A percentile compares a stretch with the other conserved stretches of the same genome.
phyloP scores from a whole-genome alignment of 2,888 invertebrate genomes.

The Acrobasis consociella region DNA sequence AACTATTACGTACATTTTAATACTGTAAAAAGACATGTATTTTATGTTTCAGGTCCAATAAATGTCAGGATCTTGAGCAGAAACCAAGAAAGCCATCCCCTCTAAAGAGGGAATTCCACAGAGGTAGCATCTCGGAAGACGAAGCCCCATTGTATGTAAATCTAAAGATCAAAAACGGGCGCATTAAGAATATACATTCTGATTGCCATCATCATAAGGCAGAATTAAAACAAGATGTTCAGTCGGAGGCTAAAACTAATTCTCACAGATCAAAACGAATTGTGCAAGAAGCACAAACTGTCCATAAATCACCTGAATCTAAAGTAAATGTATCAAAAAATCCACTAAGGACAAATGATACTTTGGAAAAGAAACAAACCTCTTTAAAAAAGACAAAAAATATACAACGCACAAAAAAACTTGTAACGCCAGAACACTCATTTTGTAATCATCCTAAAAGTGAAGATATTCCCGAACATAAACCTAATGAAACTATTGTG shows the following conservation, averaged over 20 bases:
- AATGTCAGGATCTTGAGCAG: constrained; percentile 33
- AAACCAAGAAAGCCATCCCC: constrained; percentile 27
- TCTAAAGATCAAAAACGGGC: constrained; percentile 37
- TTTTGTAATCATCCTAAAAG: constrained; percentile 30
- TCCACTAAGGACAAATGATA: constrained; percentile 22
- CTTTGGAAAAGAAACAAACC: constrained; percentile 30
- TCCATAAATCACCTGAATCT: constrained; percentile 8
- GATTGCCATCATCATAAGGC: constrained; percentile 12
- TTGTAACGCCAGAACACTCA: constrained; percentile 37
- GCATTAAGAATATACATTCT: constrained; percentile 16
- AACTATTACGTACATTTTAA: too few species aligned
- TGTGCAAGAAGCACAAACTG: not conserved
- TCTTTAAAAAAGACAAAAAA: constrained; percentile 31
- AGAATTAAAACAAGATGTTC: constrained; percentile 7
- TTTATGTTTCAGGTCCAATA: constrained; percentile 34
- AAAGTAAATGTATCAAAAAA: constrained; percentile 21
- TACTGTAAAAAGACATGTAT: not conserved
- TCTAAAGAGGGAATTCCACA: constrained; percentile 23
- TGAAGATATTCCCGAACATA: constrained; percentile 28
- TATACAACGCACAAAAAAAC: constrained; percentile 39
- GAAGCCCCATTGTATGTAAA: constrained; percentile 50
- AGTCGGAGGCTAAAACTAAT: not conserved
- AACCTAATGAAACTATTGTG: constrained; percentile 29
- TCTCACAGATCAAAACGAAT: not conserved
- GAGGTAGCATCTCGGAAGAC: constrained; percentile 37